Conservation (phyloP, 2,113 vertebrate species). For the Melanerpes aurifrons region DNA sequence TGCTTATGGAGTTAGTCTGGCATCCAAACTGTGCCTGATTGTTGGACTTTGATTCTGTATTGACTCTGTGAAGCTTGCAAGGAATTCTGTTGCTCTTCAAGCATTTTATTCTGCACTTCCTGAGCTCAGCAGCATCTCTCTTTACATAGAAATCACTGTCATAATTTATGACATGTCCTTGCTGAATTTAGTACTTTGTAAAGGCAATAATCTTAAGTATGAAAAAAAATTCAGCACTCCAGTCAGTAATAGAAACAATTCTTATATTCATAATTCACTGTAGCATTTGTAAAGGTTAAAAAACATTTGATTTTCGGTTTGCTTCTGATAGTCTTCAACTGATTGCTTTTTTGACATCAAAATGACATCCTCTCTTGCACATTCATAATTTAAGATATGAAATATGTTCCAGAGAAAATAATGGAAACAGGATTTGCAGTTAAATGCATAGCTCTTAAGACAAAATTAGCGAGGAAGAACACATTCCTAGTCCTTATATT, state of each 20-base stretch:
- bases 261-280: constrained; percentile 18
- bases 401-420: not conserved
- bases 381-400: constrained; percentile 17
- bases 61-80: not conserved
- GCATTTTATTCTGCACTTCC: not conserved
- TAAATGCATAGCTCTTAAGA: not conserved
- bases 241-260: constrained; percentile 35
- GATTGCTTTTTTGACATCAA: constrained; percentile 48
- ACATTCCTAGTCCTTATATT: not conserved
- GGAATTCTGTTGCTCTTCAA: not conserved
- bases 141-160: constrained; percentile 8
- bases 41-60: not conserved
- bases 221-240: constrained; percentile 56
- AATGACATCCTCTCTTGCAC: constrained; percentile 7
- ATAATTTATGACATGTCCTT: constrained; percentile 29
- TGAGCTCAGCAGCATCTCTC: not conserved
- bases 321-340: constrained; percentile 41
- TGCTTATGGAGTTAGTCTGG: not conserved
- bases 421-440: not conserved
- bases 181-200: constrained; percentile 54
- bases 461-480: constrained; percentile 37
- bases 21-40: not conserved
- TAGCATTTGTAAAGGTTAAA: constrained; percentile 28
- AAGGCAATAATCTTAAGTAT: constrained; percentile 51
- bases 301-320: not conserved